Conservation (phyloP, 2,888 invertebrate species). For the Carpatolechia fugitivella region DNA sequence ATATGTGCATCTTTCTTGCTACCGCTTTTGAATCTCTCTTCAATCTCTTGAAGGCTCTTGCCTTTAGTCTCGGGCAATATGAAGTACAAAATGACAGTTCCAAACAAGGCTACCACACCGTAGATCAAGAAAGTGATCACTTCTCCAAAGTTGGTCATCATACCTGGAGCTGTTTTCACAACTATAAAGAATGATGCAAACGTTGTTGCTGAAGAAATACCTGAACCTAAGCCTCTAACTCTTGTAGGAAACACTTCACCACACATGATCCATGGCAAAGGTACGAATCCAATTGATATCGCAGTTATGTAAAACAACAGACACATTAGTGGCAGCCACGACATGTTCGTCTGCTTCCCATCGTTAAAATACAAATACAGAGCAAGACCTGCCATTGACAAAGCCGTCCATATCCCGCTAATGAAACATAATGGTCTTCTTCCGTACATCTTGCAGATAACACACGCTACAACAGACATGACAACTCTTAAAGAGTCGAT, state of each 20-base stretch:
- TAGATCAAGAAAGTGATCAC: conserved; percentile 82
- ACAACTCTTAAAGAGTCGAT: conserved; percentile 82
- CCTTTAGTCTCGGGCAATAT: conserved; percentile 85
- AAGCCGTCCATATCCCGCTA: conserved; percentile 81
- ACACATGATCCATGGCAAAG: conserved; percentile 87
- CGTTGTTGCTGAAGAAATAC: conserved; percentile 82
- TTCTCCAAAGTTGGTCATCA: conserved; percentile 78
- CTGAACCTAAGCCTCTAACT: conserved; percentile 82
- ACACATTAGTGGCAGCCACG: conserved; percentile 74
- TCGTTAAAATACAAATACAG: conserved; percentile 58
- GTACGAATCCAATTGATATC: conserved; percentile 81
- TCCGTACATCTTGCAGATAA: conserved; percentile 80
- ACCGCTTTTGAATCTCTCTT: conserved; percentile 71
- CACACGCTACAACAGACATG: conserved; percentile 81
- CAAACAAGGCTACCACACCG: conserved; percentile 78
- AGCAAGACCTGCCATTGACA: conserved; percentile 79
- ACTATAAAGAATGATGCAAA: conserved; percentile 82
- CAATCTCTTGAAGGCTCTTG: conserved; percentile 83
- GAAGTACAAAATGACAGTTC: conserved; percentile 78
- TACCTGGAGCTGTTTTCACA: conserved; percentile 82
- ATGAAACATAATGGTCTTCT: conserved; percentile 82
- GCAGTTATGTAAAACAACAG: conserved; percentile 80
- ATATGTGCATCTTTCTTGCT: conserved; percentile 43
- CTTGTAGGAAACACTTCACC: conserved; percentile 84
- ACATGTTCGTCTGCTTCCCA: conserved; percentile 52